Conservation (phyloP, 2,888 invertebrate species). For the Seira sanloemensis region DNA sequence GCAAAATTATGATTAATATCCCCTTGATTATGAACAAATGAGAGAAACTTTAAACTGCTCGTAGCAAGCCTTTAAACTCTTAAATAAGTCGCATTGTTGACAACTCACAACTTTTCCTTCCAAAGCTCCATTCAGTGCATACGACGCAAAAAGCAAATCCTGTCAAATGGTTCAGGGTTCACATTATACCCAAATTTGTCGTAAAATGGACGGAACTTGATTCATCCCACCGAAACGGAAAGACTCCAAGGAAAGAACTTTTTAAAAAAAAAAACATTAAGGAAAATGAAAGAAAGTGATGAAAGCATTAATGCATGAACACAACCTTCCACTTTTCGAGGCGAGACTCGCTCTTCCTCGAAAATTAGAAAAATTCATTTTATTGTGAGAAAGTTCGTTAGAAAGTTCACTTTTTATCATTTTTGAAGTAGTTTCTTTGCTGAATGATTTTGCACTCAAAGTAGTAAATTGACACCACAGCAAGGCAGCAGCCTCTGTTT, state of each 20-base stretch:
- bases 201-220: background rate
- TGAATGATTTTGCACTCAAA: constrained; percentile 3
- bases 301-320: background rate
- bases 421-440: constrained; percentile 1
- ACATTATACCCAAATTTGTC: background rate
- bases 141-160: background rate
- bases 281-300: background rate
- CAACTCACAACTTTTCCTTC: no score
- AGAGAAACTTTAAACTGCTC: no score
- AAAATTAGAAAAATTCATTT: background rate
- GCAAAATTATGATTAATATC: no score
- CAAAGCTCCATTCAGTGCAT: no score
- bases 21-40: no score
- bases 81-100: no score
- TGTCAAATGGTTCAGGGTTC: background rate
- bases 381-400: background rate
- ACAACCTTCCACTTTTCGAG: background rate
- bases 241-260: background rate
- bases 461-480: background rate
- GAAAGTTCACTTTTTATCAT: constrained; percentile 3
- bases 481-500: background rate
- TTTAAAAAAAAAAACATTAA: background rate
- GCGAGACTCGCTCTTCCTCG: background rate
- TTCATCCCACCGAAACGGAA: background rate
- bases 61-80: no score